Evolutionary conservation across 2,113 vertebrate genomes (phyloP).

Genomic region (Sardina pilchardus): DNA sequence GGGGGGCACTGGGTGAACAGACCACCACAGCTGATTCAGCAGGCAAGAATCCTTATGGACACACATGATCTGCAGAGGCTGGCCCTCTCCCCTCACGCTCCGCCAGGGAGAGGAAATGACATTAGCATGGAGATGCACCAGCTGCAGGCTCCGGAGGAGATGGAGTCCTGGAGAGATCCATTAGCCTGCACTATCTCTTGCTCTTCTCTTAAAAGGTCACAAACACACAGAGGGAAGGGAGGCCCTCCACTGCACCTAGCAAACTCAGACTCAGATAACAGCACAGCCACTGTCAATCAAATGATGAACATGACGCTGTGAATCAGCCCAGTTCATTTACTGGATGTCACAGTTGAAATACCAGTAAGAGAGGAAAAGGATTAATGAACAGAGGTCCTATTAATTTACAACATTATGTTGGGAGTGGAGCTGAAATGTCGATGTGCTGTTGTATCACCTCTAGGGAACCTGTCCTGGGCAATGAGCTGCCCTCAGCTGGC

Average conservation of each 20-base stretch:
- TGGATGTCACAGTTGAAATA: background rate
- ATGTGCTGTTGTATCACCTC: background rate
- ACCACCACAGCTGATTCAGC: conserved; percentile 6
- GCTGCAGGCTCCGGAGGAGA: background rate
- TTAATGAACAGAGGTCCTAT: background rate
- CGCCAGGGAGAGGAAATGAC: background rate
- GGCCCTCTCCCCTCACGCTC: background rate
- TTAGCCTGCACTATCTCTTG: background rate
- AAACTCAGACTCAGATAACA: background rate
- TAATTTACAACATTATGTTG: background rate
- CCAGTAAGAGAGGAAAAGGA: background rate
- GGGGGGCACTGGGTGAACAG: background rate
- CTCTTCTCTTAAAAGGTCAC: background rate
- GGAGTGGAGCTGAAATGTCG: background rate
- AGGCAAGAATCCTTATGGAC: background rate
- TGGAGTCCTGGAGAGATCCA: background rate
- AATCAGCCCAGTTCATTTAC: background rate
- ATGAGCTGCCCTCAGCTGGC: background rate
- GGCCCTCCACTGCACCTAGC: background rate
- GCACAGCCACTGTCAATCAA: background rate
- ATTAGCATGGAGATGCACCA: background rate
- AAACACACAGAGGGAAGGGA: background rate
- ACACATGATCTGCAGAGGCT: background rate
- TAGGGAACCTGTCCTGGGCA: background rate
- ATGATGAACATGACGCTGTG: background rate